Base-by-base conservation (phyloP, 2,797 vertebrate species). In the Pogoniulus pusillus region DNA sequence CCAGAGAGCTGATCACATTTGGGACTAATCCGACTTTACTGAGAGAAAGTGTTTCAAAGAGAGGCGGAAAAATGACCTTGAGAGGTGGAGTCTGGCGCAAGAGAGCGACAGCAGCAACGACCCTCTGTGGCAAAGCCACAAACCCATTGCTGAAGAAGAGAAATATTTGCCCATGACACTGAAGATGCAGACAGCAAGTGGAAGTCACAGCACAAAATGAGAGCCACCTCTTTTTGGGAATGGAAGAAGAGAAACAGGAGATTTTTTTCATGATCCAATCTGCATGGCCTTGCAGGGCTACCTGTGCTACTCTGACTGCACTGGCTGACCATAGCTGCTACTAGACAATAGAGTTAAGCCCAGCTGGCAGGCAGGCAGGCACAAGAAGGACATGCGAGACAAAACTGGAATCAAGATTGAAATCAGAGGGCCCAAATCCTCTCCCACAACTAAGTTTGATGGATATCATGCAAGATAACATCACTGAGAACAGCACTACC, bases 341-440 rank as follows among this genome's bases (percentile, higher is more conserved):
- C 41, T 41, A 41, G 15, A 17, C 41, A 16, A 17, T 41, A 17
- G 16, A 41, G 41, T 6, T 41, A 41, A 41, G 17, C 41, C 15
- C 41, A 17, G 41, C 16, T 41, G 41, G 15, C 16, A 41, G 16
- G 3, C 16, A 41, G 16, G 3, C 14, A 15, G 16, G 41, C 15
- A 41, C 41, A 17, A 41, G 47, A 91, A 73, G 9, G 84, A 64
- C 0, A 0, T 71, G 79, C 68, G 62, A 79, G 34, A 55, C 76
- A 91, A 95, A 91, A 73, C 30, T 43, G 51, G 54, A 79, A 49
- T 24, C 47, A 64, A 90, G 39, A 30, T 7, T 60, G 58, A 93
- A 93, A 85, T 92, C 59, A 43, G 62, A 70, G 54, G 53, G 19
- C 37, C 39, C 15, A 85, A 86, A 91, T 39, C 24, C 62, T 78